Evolutionary conservation across 2,888 invertebrate genomes (phyloP).

Genomic region (Gastracanthus pulcherrimus): DNA sequence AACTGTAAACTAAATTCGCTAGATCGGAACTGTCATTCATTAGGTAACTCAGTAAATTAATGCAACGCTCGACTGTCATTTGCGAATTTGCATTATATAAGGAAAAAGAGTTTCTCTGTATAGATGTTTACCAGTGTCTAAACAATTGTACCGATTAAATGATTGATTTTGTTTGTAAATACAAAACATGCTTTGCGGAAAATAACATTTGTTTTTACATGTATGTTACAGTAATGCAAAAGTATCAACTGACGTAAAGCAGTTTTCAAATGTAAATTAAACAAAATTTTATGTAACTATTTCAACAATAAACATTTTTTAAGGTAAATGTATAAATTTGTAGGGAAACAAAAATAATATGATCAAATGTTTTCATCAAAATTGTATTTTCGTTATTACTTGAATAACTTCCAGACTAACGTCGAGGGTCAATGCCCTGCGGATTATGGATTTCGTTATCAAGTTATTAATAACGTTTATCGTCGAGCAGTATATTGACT

Average conservation of each 20-base stretch:
- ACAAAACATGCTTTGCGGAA: too few relatives aligned
- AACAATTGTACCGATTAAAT: neutral
- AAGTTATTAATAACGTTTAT: conserved; percentile 27
- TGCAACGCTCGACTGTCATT: conserved; percentile 35
- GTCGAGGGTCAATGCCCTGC: neutral
- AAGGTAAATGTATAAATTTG: too few relatives aligned
- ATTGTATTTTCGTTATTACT: neutral
- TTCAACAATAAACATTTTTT: too few relatives aligned
- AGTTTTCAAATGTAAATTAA: too few relatives aligned
- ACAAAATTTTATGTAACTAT: too few relatives aligned
- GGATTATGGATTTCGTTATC: neutral
- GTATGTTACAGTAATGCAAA: too few relatives aligned
- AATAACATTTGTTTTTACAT: too few relatives aligned
- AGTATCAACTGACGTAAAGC: too few relatives aligned
- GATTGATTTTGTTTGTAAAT: too few relatives aligned
- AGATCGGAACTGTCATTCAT: conserved; percentile 49
- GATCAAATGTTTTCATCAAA: neutral
- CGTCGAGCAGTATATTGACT: neutral
- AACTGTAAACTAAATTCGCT: conserved; percentile 49
- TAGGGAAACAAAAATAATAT: neutral
- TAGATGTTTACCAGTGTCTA: neutral
- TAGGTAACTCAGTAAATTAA: conserved; percentile 43
- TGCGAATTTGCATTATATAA: conserved; percentile 33
- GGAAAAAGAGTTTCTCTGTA: conserved; percentile 8
- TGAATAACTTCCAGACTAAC: neutral